Base-by-base conservation (phyloP, 2,888 invertebrate species). In the Agrochola lychnidis region DNA sequence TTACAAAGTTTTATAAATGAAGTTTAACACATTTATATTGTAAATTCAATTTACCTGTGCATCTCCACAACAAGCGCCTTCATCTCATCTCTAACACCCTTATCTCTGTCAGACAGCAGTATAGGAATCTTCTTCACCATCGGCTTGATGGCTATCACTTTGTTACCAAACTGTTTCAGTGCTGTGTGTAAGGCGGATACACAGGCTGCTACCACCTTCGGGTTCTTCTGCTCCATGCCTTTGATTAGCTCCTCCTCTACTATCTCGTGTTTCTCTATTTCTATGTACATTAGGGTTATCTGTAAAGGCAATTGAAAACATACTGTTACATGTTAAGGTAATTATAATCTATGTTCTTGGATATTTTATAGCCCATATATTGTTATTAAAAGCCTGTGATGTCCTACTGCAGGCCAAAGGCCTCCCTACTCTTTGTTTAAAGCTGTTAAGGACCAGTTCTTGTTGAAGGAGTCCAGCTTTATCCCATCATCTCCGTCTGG, bases 171-270 rank as follows among this genome's bases (percentile, higher is more conserved):
- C 93, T 98, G 98, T 88, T 98, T 98, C 45, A 99, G 94, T 0
- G 98, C 98, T 63, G 98, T 97, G 42, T 98, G 98, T 12, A 98
- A 94, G 0, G 98, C 97, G 10, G 98, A 97, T 4, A 98, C 97
- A 93, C 99, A 99, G 0, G 98, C 99, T 0, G 98, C 97, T 0
- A 99, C 98, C 79, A 99, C 98, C 96, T 99, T 99, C 0, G 99
- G 99, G 94, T 99, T 99, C 94, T 99, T 99, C 88, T 98, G 98
- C 64, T 99, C 98, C 96, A 99, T 98, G 56, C 99, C 99, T 95
- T 99, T 99, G 36, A 99, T 96, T 3, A 99, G 96, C 93, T 99
- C 99, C 86, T 99, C 99, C 88, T 98, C 97, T 0, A 99, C 99
- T 19, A 97, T 95, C 84, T 99, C 99, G 81, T 98, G 98, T 92